These are phyloP conservation scores for Calliphora vomitoria DNA, from an alignment of 2,888 invertebrate genomes.

Conservation along the genomic window DNA sequence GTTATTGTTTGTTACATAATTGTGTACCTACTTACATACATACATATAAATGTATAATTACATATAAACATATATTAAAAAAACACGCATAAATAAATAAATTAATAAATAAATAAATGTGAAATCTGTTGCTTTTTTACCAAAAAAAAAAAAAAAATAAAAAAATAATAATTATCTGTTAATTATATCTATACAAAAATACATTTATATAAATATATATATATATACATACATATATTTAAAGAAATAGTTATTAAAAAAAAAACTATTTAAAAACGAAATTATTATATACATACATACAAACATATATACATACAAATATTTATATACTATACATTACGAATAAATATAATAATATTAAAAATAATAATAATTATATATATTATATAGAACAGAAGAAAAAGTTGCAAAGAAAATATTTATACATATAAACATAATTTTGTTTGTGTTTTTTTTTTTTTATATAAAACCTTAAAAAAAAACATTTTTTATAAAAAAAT, in stretches of 20 bases:
- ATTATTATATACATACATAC: slow-evolving; percentile 58
- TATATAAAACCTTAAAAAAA: slow-evolving; percentile 24
- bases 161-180: slow-evolving; percentile 50
- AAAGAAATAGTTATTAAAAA: background rate
- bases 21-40: slow-evolving; percentile 51
- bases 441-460: slow-evolving; percentile 50
- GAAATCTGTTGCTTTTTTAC: slow-evolving; percentile 71
- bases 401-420: slow-evolving; percentile 26
- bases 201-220: slow-evolving; percentile 34
- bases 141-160: slow-evolving; percentile 17
- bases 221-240: background rate
- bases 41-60: slow-evolving; percentile 12
- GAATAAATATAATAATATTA: slow-evolving; percentile 20
- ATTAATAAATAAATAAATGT: slow-evolving; percentile 44
- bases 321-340: slow-evolving; percentile 26
- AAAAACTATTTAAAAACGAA: slow-evolving; percentile 9
- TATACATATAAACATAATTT: slow-evolving; percentile 35
- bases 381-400: slow-evolving; percentile 9
- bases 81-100: slow-evolving; percentile 28
- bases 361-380: slow-evolving; percentile 44
- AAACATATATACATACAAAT: slow-evolving; percentile 39
- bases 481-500: slow-evolving; percentile 41
- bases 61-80: slow-evolving; percentile 3
- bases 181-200: slow-evolving; percentile 53
- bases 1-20: slow-evolving; percentile 68